Evolutionary conservation across 2,113 vertebrate species (phyloP).

Genomic region (Cyphomyrus discorhynchus): DNA sequence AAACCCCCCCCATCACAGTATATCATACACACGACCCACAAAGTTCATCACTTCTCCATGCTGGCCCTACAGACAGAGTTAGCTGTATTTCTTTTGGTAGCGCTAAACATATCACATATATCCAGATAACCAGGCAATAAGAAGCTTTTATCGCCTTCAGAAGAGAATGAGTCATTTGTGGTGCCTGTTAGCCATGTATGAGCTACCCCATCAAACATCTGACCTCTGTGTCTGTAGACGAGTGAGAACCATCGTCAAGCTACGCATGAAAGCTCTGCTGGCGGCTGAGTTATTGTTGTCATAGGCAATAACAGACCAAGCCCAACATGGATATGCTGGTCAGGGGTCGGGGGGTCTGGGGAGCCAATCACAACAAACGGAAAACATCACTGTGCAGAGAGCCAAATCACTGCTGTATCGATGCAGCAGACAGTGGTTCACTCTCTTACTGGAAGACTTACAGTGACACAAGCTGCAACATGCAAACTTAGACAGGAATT

Average conservation of each 20-base stretch:
- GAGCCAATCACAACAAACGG: too few relatives aligned
- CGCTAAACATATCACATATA: neutral
- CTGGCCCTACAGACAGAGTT: neutral
- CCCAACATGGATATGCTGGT: neutral
- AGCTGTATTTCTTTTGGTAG: neutral
- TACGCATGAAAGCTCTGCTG: neutral
- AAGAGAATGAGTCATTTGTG: neutral
- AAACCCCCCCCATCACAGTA: too few relatives aligned
- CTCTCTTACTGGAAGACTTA: neutral
- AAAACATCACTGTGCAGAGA: too few relatives aligned
- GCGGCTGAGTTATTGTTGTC: neutral
- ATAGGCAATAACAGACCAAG: neutral
- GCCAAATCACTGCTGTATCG: too few relatives aligned
- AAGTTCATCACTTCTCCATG: neutral
- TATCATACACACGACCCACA: neutral
- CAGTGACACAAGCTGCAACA: neutral
- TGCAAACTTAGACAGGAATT: neutral
- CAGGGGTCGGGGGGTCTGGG: neutral
- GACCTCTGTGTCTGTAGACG: neutral
- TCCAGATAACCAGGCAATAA: neutral
- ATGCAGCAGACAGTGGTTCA: neutral
- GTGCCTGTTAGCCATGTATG: neutral
- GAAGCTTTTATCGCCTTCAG: neutral
- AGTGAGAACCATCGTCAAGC: neutral
- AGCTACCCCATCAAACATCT: neutral